phyloP scores from a whole-genome alignment of 2,113 vertebrate genomes.

The Coptodon rendalli region DNA sequence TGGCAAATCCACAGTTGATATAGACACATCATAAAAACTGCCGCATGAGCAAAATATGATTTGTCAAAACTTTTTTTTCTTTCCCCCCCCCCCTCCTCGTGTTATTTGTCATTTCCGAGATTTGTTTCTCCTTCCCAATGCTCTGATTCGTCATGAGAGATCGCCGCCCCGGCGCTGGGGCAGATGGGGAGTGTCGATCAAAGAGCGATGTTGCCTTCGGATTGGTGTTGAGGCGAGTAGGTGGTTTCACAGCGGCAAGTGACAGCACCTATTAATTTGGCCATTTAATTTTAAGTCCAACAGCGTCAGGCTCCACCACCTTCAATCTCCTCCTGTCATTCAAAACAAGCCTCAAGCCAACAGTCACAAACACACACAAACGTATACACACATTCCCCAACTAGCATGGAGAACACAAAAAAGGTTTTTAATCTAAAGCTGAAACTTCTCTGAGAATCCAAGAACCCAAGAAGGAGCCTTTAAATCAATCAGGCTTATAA shows the following conservation, averaged over 20 bases:
- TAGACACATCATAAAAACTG: constrained; percentile 27
- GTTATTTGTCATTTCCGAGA: constrained; percentile 12
- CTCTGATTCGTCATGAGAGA: background rate
- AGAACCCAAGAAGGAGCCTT: background rate
- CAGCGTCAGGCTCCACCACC: constrained; percentile 59
- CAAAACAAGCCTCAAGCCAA: constrained; percentile 18
- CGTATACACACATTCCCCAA: background rate
- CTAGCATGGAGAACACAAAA: background rate
- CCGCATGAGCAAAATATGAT: constrained; percentile 31
- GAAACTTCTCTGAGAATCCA: background rate
- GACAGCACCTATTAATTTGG: constrained; percentile 68
- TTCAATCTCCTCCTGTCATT: constrained; percentile 61
- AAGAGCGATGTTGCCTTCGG: background rate
- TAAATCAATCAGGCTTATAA: constrained; percentile 3
- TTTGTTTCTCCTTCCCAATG: constrained; percentile 1
- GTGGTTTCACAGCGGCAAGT: constrained; percentile 20
- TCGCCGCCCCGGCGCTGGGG: background rate
- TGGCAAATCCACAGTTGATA: constrained; percentile 18
- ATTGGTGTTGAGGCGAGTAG: constrained; percentile 8
- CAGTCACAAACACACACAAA: background rate
- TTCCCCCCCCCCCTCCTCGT: background rate
- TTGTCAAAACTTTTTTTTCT: constrained; percentile 3
- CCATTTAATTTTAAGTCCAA: constrained; percentile 62
- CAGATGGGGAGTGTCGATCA: constrained; percentile 44
- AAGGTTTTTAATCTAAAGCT: constrained; percentile 16